Conservation (phyloP, 2,113 vertebrate species). For the Thamnophis sirtalis region DNA sequence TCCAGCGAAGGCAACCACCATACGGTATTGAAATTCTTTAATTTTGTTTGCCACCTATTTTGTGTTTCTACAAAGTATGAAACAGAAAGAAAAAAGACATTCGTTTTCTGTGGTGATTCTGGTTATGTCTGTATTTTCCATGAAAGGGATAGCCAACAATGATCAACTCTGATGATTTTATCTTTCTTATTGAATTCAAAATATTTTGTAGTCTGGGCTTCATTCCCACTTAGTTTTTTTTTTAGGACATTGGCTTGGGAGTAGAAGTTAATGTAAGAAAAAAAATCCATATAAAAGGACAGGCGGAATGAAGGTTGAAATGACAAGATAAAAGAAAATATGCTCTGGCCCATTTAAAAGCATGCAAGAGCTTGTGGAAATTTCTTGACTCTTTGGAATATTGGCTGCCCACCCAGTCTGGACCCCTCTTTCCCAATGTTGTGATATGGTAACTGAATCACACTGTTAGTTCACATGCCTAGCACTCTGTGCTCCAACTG, state of each 20-base stretch:
- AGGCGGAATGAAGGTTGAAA: background rate
- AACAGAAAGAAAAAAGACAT: background rate
- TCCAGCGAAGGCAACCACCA: background rate
- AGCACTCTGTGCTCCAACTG: background rate
- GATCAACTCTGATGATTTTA: background rate
- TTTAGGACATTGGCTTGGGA: background rate
- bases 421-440: background rate
- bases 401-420: background rate
- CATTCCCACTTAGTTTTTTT: background rate
- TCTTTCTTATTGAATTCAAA: background rate
- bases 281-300: background rate
- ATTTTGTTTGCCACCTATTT: background rate
- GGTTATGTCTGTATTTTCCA: background rate
- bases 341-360: background rate
- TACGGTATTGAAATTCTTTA: background rate
- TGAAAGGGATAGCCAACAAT: background rate
- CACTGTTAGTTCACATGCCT: background rate
- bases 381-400: background rate
- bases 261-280: background rate
- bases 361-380: background rate
- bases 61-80: background rate
- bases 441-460: background rate
- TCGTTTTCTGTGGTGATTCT: background rate
- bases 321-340: background rate
- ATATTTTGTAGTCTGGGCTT: slow-evolving; percentile 6